phyloP scores from a whole-genome alignment of 2,113 vertebrate species.

The Limanda limanda region DNA sequence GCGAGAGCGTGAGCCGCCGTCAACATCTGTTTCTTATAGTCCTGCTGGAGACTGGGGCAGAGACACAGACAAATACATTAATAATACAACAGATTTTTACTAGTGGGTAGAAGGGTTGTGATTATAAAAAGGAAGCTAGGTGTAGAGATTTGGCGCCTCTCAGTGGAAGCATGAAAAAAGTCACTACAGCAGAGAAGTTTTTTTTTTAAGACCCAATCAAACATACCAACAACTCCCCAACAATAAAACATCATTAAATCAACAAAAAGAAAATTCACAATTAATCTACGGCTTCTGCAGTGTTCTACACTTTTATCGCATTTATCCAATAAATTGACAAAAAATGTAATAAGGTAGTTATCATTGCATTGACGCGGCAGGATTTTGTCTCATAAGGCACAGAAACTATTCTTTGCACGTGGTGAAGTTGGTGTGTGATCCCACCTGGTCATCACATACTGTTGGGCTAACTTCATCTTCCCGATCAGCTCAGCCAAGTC shows the following conservation, averaged over 20 bases:
- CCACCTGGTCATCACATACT: slow-evolving; percentile 88
- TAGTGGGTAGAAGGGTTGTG: neutral
- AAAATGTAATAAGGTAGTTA: neutral
- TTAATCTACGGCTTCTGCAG: no score
- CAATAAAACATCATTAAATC: no score
- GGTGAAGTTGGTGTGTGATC: neutral
- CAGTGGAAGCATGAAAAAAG: neutral
- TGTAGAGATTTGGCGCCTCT: neutral
- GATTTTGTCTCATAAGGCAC: neutral
- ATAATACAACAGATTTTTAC: neutral
- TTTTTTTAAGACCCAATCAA: neutral
- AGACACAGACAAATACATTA: slow-evolving; percentile 83
- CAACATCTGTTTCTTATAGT: slow-evolving; percentile 99
- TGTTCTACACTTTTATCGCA: no score
- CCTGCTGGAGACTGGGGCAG: slow-evolving; percentile 95
- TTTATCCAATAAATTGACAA: no score
- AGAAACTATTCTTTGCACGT: neutral
- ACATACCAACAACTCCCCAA: no score
- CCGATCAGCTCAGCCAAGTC: slow-evolving; percentile 96
- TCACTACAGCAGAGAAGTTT: neutral
- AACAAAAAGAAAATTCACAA: no score
- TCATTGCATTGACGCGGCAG: neutral
- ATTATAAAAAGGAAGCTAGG: neutral
- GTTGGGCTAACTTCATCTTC: slow-evolving; percentile 99
- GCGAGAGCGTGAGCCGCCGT: slow-evolving; percentile 96